A percentile compares a stretch with the other conserved stretches of the same genome.
Conservation (phyloP, 2,888 invertebrate genomes). For the Pheosia tremula region DNA sequence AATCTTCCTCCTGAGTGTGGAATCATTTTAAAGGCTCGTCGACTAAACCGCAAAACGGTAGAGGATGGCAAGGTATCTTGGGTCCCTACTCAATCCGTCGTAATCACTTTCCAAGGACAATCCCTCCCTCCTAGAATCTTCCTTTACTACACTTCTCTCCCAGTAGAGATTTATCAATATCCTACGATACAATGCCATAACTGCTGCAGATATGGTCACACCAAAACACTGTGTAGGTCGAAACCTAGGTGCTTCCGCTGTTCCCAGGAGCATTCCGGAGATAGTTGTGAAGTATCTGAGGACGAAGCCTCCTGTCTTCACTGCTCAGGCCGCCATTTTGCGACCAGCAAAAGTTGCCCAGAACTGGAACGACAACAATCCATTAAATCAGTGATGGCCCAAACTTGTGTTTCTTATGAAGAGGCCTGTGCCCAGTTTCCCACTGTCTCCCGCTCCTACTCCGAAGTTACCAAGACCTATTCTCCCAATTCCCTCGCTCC, state of each 20-base stretch:
- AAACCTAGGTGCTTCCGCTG: conserved; percentile 29
- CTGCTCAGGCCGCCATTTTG: conserved; percentile 24
- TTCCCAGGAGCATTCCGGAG: conserved; percentile 20
- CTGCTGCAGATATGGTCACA: conserved; percentile 35
- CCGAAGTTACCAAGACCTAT: conserved; percentile 6
- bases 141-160: conserved; percentile 10
- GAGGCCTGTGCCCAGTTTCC: conserved; percentile 17
- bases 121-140: conserved; percentile 12
- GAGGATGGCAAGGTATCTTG: no score
- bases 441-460: neutral
- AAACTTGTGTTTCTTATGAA: conserved; percentile 21
- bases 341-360: conserved; percentile 21
- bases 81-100: no score
- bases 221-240: conserved; percentile 26
- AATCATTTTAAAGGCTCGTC: neutral
- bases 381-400: conserved; percentile 28
- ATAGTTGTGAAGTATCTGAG: conserved; percentile 11
- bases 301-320: conserved; percentile 11
- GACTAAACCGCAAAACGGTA: no score
- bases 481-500: neutral
- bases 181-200: conserved; percentile 27
- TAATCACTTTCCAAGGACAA: conserved; percentile 15
- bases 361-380: conserved; percentile 24
- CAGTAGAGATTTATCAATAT: conserved; percentile 17
- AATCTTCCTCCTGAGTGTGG: no score